Evolutionary conservation across 2,797 vertebrate genomes (phyloP).

Genomic region (Benthosema pterotum): DNA sequence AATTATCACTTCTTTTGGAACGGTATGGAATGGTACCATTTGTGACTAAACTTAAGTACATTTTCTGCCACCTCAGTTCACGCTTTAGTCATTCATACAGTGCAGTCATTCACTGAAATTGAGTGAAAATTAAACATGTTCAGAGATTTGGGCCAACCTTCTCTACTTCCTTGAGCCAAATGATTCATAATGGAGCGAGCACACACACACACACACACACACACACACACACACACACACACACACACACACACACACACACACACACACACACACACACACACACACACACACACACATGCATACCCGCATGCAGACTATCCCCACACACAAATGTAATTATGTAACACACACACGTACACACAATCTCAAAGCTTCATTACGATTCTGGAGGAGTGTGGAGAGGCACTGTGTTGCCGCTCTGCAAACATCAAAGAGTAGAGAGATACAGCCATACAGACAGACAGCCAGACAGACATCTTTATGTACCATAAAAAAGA

Average conservation of each 20-base stretch:
- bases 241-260: constrained; percentile 6
- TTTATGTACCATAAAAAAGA: constrained; percentile 8
- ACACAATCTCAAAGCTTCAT: constrained; percentile 36
- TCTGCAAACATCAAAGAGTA: constrained; percentile 61
- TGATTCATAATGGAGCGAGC: no score
- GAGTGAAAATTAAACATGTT: no score
- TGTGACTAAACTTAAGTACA: no score
- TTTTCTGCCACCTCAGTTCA: no score
- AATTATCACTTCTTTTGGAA: no score
- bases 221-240: constrained; percentile 1
- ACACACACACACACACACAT: constrained; percentile 1
- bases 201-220: neutral
- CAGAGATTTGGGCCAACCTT: no score
- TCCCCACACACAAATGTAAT: neutral
- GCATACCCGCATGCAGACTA: neutral
- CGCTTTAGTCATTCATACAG: no score
- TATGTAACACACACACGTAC: constrained; percentile 6
- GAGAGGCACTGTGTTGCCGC: constrained; percentile 49
- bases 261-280: neutral
- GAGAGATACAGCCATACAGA: constrained; percentile 25
- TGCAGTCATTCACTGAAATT: no score
- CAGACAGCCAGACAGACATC: constrained; percentile 1
- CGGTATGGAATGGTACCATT: no score
- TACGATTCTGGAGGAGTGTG: constrained; percentile 53
- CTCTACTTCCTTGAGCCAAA: no score